Conservation (phyloP, 30 jellyfish, hydroid and myxozoan species). For the Phacellophora camtschatica region DNA sequence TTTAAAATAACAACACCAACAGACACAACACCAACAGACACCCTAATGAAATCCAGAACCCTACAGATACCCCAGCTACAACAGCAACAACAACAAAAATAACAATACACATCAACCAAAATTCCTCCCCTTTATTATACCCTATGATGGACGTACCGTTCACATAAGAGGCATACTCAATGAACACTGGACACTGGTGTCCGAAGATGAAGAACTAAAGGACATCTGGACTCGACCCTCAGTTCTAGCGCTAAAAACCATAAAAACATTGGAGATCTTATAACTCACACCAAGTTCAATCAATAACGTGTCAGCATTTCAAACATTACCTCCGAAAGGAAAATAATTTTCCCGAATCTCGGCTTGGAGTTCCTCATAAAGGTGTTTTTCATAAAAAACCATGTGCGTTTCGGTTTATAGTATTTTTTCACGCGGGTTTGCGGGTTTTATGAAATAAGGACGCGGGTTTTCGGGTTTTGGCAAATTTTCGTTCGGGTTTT, state of each 20-base stretch:
- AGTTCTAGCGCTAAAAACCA: neutral
- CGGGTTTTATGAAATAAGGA: no score
- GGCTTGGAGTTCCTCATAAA: no score
- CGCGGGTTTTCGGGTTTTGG: no score
- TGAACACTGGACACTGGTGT: neutral
- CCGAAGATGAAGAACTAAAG: neutral
- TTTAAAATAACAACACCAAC: neutral
- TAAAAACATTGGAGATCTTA: no score
- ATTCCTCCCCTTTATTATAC: neutral
- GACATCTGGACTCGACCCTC: neutral
- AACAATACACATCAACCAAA: neutral
- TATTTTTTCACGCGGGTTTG: no score
- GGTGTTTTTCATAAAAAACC: no score
- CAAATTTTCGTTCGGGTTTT: no score
- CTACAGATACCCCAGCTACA: neutral
- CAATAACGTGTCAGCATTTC: no score
- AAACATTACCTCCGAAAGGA: no score
- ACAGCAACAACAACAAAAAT: neutral
- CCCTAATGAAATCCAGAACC: neutral
- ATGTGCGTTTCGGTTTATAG: no score
- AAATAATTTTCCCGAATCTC: no score
- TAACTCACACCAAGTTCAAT: no score
- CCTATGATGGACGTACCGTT: neutral
- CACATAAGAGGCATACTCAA: neutral
- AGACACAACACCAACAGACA: neutral